Evolutionary conservation across 1,140 invertebrate species (phyloP).

Genomic region (Batillaria attramentaria): DNA sequence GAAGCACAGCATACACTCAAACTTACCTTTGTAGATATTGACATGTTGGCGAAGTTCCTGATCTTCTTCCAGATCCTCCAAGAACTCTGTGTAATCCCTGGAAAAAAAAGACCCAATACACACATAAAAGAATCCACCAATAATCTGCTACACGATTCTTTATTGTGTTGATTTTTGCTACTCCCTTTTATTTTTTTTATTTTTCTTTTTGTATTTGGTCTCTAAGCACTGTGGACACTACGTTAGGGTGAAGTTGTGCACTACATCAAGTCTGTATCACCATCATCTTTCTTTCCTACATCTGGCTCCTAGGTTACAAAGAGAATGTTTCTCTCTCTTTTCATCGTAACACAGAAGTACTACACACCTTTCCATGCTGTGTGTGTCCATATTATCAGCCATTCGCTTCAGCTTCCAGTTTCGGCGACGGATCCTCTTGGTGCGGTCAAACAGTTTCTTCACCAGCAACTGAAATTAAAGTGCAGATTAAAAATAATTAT

Average conservation of each 20-base stretch:
- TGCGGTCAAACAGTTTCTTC: slow-evolving; percentile 91
- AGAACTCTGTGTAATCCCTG: slow-evolving; percentile 94
- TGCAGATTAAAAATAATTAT: too few relatives aligned
- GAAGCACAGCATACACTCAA: slow-evolving; percentile 3
- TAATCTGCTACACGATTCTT: too few relatives aligned
- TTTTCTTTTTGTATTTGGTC: too few relatives aligned
- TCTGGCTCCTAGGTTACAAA: too few relatives aligned
- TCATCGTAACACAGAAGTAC: neutral
- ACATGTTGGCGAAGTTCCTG: slow-evolving; percentile 88
- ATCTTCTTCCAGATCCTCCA: slow-evolving; percentile 98
- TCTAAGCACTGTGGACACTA: too few relatives aligned
- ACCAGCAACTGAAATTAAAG: slow-evolving; percentile 85
- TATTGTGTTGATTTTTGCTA: too few relatives aligned
- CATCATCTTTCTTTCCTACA: too few relatives aligned
- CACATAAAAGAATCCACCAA: too few relatives aligned
- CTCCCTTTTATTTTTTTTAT: too few relatives aligned
- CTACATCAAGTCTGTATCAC: too few relatives aligned
- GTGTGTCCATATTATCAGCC: slow-evolving; percentile 74
- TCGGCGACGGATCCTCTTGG: slow-evolving; percentile 80
- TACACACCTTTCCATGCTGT: slow-evolving; percentile 82
- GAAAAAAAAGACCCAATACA: slow-evolving; percentile 38
- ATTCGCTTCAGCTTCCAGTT: slow-evolving; percentile 94
- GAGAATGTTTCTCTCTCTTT: too few relatives aligned
- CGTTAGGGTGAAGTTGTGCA: too few relatives aligned
- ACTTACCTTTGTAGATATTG: slow-evolving; percentile 89